Evolutionary conservation across 2,888 invertebrate species (phyloP).

Genomic region (Spodoptera picta): DNA sequence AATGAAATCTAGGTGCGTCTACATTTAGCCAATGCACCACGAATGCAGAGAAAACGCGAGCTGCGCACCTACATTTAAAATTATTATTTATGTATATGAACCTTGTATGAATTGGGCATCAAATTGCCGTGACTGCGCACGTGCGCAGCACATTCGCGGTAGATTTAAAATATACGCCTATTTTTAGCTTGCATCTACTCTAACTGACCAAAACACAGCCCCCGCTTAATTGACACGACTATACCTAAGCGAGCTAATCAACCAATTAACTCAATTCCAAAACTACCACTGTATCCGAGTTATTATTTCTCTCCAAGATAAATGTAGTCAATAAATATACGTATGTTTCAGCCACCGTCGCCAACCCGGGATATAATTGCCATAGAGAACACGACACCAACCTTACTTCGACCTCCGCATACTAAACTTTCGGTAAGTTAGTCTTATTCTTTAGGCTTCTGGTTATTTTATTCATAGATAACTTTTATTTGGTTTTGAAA

Average conservation of each 20-base stretch:
- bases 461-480: constrained; percentile 17
- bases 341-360: constrained; percentile 55
- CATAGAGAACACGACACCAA: constrained; percentile 44
- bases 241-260: background rate
- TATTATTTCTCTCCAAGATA: constrained; percentile 41
- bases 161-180: too few species aligned
- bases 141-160: too few species aligned
- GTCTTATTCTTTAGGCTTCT: constrained; percentile 29
- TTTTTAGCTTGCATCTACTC: too few species aligned
- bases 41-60: too few species aligned
- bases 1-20: too few species aligned
- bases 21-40: too few species aligned
- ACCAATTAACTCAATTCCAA: constrained; percentile 19
- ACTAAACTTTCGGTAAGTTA: constrained; percentile 52
- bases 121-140: too few species aligned
- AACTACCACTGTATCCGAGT: constrained; percentile 16
- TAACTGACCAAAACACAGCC: too few species aligned
- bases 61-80: too few species aligned
- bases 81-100: too few species aligned
- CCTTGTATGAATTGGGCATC: too few species aligned
- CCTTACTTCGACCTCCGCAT: constrained; percentile 25
- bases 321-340: constrained; percentile 51
- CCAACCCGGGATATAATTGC: constrained; percentile 55
- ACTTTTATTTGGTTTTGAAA: background rate
- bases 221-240: too few species aligned